phyloP scores from a whole-genome alignment of 2,888 invertebrate species.

The Thera obeliscata region DNA sequence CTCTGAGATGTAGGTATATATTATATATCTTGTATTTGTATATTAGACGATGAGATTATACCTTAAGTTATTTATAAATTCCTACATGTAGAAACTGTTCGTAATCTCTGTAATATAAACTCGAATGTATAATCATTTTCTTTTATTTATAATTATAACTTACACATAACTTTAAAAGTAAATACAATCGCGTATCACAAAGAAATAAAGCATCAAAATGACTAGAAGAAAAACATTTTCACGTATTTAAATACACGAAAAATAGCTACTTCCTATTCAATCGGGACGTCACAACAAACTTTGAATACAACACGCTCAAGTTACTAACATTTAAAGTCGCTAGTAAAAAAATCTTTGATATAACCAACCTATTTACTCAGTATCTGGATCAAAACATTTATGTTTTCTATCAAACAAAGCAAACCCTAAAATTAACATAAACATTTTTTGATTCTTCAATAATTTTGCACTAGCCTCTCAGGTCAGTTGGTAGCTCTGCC shows the following conservation, averaged over 20 bases:
- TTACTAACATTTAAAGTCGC: not conserved
- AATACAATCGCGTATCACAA: slow-evolving; percentile 22
- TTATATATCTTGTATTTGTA: slow-evolving; percentile 34
- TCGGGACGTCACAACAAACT: slow-evolving; percentile 21
- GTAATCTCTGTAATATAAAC: slow-evolving; percentile 52
- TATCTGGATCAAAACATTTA: too few species aligned
- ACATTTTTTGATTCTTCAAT: too few species aligned
- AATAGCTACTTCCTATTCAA: slow-evolving; percentile 15
- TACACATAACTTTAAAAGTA: slow-evolving; percentile 5
- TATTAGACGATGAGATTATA: slow-evolving; percentile 41
- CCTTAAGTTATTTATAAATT: slow-evolving; percentile 31
- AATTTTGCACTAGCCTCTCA: too few species aligned
- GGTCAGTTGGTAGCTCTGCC: too few species aligned
- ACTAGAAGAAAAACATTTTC: slow-evolving; percentile 2
- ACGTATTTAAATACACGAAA: slow-evolving; percentile 1
- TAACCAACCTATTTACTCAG: too few species aligned
- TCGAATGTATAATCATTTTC: slow-evolving; percentile 19
- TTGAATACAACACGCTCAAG: not conserved
- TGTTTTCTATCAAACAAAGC: too few species aligned
- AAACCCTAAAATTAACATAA: too few species aligned
- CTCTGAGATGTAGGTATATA: slow-evolving; percentile 15
- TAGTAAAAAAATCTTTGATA: too few species aligned
- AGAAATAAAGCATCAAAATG: slow-evolving; percentile 23
- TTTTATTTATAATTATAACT: slow-evolving; percentile 31
- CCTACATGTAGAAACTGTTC: slow-evolving; percentile 43